phyloP scores from a whole-genome alignment of 1,140 invertebrate species.

The Steinernema feltiae region DNA sequence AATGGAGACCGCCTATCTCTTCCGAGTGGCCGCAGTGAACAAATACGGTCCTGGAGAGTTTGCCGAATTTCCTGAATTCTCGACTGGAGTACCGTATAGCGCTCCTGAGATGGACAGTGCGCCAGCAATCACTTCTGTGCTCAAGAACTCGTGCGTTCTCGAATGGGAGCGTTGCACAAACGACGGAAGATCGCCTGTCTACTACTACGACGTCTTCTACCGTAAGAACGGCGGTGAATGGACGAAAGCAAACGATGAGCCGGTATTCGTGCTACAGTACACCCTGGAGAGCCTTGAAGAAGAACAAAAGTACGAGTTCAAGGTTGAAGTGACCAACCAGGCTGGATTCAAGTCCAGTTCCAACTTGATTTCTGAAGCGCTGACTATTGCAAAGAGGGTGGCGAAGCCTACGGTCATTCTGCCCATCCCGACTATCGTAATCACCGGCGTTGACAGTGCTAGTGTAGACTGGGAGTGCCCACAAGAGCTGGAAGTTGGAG shows the following conservation, averaged over 20 bases:
- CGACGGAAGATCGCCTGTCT: conserved; percentile 87
- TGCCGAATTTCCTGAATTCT: conserved; percentile 29
- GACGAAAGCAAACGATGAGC: conserved; percentile 73
- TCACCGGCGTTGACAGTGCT: conserved; percentile 44
- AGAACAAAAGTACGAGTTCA: conserved; percentile 88
- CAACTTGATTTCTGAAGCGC: conserved; percentile 41
- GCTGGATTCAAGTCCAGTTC: conserved; percentile 74
- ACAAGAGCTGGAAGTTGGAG: conserved; percentile 31
- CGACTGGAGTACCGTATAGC: conserved; percentile 47
- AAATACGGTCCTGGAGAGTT: conserved; percentile 53
- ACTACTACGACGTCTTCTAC: conserved; percentile 93
- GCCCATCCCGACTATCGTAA: conserved; percentile 31
- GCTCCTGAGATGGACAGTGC: conserved; percentile 41
- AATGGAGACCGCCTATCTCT: conserved; percentile 46
- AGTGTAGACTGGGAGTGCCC: conserved; percentile 38
- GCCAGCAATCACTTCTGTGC: conserved; percentile 34
- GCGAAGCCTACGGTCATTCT: conserved; percentile 35
- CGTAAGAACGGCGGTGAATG: conserved; percentile 66
- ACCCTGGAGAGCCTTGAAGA: conserved; percentile 77
- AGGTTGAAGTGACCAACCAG: conserved; percentile 83
- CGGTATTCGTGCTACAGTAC: conserved; percentile 78
- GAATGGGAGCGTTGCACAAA: conserved; percentile 85
- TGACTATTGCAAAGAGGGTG: conserved; percentile 25
- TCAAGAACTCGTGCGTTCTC: conserved; percentile 69
- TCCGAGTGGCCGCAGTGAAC: conserved; percentile 52